These are phyloP conservation scores for Bombyx mandarina DNA, from an alignment of 1,140 invertebrate genomes.

Conservation along the genomic window DNA sequence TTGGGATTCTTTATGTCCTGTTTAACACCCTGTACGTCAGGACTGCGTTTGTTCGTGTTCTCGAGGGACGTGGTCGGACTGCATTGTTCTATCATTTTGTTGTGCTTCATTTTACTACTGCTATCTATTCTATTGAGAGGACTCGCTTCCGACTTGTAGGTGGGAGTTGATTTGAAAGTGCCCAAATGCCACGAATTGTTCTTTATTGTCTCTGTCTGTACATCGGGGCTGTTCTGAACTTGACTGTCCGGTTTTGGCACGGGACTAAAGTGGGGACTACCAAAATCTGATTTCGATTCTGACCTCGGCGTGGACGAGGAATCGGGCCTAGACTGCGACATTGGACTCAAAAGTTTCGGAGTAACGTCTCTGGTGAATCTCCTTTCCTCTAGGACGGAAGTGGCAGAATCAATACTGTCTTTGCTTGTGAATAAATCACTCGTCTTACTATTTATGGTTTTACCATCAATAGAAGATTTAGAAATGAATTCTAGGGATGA, in stretches of 20 bases:
- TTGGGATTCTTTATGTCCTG: constrained; percentile 59
- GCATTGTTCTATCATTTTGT: constrained; percentile 56
- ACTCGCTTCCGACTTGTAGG: constrained; percentile 61
- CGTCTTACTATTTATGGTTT: constrained; percentile 31
- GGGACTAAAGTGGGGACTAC: constrained; percentile 60
- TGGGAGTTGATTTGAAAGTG: constrained; percentile 54
- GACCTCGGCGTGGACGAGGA: constrained; percentile 60
- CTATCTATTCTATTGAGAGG: constrained; percentile 57
- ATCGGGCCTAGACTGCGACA: constrained; percentile 54
- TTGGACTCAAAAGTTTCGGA: constrained; percentile 51
- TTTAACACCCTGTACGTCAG: constrained; percentile 46
- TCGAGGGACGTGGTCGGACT: constrained; percentile 60
- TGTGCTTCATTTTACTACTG: constrained; percentile 48
- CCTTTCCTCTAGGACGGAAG: constrained; percentile 25
- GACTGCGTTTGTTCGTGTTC: constrained; percentile 46
- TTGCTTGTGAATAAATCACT: constrained; percentile 22
- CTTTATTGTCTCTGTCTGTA: constrained; percentile 44
- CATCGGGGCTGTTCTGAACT: constrained; percentile 56
- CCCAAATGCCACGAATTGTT: constrained; percentile 54
- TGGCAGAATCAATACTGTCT: constrained; percentile 23
- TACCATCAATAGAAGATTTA: constrained; percentile 35
- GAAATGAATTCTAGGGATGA: constrained; percentile 17
- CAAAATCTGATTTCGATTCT: constrained; percentile 50
- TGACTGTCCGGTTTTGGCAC: constrained; percentile 62
- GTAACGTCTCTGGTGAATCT: constrained; percentile 30